Evolutionary conservation across 1,140 invertebrate genomes (phyloP).

Genomic region (Drosophila dunni): DNA sequence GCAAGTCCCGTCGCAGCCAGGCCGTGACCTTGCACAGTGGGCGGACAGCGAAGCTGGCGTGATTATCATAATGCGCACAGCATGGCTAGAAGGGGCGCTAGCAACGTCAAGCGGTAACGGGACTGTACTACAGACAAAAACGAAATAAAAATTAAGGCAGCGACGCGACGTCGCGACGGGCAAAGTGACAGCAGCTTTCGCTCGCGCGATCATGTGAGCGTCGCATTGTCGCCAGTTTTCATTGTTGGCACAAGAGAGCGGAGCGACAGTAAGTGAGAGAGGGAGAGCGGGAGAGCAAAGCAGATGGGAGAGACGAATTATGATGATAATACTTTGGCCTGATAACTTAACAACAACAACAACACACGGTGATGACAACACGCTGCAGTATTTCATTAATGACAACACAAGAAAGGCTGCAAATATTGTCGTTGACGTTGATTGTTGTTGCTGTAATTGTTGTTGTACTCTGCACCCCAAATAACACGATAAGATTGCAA

Average conservation of each 20-base stretch:
- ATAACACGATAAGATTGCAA: constrained; percentile 65
- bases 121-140: constrained; percentile 55
- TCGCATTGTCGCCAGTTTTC: constrained; percentile 45
- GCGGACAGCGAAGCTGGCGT: constrained; percentile 54
- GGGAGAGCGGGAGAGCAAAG: not conserved
- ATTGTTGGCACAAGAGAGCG: constrained; percentile 50
- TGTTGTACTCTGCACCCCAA: constrained; percentile 63
- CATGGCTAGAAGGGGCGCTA: constrained; percentile 24
- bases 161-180: constrained; percentile 10
- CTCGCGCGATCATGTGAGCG: constrained; percentile 78
- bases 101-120: not conserved
- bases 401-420: not conserved
- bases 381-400: constrained; percentile 2
- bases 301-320: constrained; percentile 1
- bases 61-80: constrained; percentile 74
- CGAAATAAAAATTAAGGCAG: not conserved
- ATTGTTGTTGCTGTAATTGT: constrained; percentile 17
- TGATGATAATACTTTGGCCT: constrained; percentile 39
- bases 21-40: constrained; percentile 50
- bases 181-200: constrained; percentile 59
- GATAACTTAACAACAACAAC: constrained; percentile 22
- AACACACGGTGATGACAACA: constrained; percentile 13
- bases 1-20: constrained; percentile 10
- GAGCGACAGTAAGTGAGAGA: constrained; percentile 9
- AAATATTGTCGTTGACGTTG: constrained; percentile 1